phyloP scores from a whole-genome alignment of 2,113 vertebrate genomes.

The Romanogobio albipinnatus region DNA sequence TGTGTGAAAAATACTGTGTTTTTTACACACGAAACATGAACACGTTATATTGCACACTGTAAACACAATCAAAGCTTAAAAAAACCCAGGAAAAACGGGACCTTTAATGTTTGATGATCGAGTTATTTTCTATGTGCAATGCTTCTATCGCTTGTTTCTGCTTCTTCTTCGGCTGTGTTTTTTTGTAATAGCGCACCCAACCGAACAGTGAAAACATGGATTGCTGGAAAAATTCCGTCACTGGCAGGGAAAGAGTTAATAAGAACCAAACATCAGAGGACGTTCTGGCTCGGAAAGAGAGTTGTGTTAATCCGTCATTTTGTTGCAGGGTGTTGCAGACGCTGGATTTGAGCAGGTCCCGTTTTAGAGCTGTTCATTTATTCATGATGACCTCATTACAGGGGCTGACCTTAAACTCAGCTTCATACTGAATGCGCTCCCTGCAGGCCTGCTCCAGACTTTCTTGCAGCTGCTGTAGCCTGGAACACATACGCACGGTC shows the following conservation, averaged over 20 bases:
- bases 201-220: no score
- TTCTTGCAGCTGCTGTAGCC: constrained; percentile 66
- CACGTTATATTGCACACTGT: no score
- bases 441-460: constrained; percentile 63
- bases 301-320: constrained; percentile 28
- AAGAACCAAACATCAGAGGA: constrained; percentile 26
- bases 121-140: no score
- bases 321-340: constrained; percentile 27
- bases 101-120: no score
- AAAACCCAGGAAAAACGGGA: no score
- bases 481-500: constrained; percentile 46
- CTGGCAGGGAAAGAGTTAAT: not conserved
- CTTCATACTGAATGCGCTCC: constrained; percentile 68
- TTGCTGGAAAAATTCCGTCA: no score
- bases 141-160: no score
- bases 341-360: constrained; percentile 33
- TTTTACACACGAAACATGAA: no score
- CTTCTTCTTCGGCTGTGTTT: no score
- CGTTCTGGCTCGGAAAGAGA: constrained; percentile 21
- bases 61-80: no score
- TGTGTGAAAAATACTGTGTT: no score
- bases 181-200: no score
- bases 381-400: constrained; percentile 70
- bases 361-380: constrained; percentile 67
- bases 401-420: constrained; percentile 75